A percentile compares a stretch with the other conserved stretches of the same genome.
Conservation (phyloP, 2,888 invertebrate genomes). For the Gymnosoma rotundatum region DNA sequence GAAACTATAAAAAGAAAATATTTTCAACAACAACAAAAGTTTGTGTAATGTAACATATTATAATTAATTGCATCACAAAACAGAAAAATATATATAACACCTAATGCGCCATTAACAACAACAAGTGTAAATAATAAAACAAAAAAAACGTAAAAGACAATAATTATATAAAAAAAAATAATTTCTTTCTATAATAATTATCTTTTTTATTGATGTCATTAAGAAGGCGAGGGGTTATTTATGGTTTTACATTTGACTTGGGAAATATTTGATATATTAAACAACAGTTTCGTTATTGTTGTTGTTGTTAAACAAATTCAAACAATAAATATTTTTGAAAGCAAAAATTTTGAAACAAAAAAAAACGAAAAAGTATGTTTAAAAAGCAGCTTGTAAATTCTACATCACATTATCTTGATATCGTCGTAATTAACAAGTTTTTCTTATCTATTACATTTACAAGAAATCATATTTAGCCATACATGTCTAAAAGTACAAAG, state of each 20-base stretch:
- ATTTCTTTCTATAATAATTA: not conserved
- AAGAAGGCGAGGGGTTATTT: too few relatives aligned
- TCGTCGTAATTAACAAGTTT: too few relatives aligned
- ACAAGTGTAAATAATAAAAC: conserved; percentile 50
- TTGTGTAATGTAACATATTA: conserved; percentile 47
- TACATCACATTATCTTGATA: too few relatives aligned
- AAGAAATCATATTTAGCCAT: too few relatives aligned
- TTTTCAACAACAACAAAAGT: conserved; percentile 35
- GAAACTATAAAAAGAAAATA: conserved; percentile 3
- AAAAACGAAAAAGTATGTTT: too few relatives aligned
- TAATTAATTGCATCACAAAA: conserved; percentile 40
- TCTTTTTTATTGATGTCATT: too few relatives aligned
- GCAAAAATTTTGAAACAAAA: too few relatives aligned
- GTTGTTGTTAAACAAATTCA: not conserved
- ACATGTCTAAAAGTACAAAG: too few relatives aligned
- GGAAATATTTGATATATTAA: not conserved
- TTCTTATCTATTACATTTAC: too few relatives aligned
- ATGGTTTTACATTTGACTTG: not conserved
- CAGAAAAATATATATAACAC: not conserved
- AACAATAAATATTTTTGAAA: too few relatives aligned
- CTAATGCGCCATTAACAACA: conserved; percentile 13
- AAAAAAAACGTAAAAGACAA: conserved; percentile 7
- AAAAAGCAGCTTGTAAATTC: too few relatives aligned
- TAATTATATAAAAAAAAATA: not conserved
- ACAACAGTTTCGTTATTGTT: not conserved